phyloP scores from a whole-genome alignment of 1,140 invertebrate genomes.

The Platorchestia sp. region DNA sequence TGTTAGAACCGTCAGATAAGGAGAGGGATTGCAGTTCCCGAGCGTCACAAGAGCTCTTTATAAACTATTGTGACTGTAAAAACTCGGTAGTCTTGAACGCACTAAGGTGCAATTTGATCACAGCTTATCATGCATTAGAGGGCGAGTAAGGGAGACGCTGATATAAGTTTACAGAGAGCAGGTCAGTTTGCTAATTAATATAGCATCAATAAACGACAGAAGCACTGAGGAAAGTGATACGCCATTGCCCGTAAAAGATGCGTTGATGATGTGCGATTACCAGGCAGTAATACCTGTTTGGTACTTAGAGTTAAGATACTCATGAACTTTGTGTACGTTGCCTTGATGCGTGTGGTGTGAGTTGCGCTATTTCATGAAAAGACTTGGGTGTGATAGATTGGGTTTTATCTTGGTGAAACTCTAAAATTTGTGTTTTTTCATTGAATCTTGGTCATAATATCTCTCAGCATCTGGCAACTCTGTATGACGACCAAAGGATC shows the following conservation, averaged over 20 bases:
- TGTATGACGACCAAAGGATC: too few species aligned
- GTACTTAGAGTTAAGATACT: not conserved
- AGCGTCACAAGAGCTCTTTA: not conserved
- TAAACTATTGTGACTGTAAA: not conserved
- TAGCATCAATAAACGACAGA: not conserved
- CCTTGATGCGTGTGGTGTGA: not conserved
- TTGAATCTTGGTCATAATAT: too few species aligned
- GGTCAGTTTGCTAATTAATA: not conserved
- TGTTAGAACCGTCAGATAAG: not conserved
- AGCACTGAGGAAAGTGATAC: not conserved
- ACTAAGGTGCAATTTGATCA: not conserved
- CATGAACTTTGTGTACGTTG: not conserved
- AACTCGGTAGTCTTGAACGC: not conserved
- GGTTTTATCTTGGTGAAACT: too few species aligned
- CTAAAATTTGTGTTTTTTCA: too few species aligned
- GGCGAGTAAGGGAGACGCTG: not conserved
- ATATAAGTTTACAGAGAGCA: not conserved
- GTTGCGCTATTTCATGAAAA: too few species aligned
- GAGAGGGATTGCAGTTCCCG: not conserved
- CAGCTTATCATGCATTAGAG: not conserved
- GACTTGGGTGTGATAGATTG: too few species aligned
- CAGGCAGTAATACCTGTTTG: not conserved
- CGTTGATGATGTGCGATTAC: not conserved
- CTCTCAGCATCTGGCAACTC: too few species aligned
- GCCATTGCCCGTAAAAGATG: not conserved